A percentile compares a stretch with the other conserved stretches of the same genome.
Evolutionary conservation across 2,113 vertebrate genomes (phyloP).

Genomic region (Chascanopsetta lugubris): DNA sequence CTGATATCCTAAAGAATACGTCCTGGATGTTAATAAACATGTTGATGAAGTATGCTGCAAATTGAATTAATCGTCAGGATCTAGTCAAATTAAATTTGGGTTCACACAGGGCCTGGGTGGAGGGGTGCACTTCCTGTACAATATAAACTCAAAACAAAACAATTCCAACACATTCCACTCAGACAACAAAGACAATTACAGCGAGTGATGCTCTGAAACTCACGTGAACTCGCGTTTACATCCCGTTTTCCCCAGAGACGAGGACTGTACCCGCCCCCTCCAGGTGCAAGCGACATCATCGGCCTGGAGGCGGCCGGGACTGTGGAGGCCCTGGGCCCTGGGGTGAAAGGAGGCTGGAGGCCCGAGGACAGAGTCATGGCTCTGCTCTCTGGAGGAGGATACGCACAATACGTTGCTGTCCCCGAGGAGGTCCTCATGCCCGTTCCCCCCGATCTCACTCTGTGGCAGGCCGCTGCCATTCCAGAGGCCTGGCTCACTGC

Average conservation of each 20-base stretch:
- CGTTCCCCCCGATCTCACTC: slow-evolving; percentile 76
- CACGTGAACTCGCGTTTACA: too few relatives aligned
- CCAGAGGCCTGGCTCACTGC: slow-evolving; percentile 89
- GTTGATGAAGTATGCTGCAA: too few relatives aligned
- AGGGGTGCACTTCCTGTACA: too few relatives aligned
- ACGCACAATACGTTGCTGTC: slow-evolving; percentile 85
- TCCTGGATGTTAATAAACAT: too few relatives aligned
- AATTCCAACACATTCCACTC: neutral
- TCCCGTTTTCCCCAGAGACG: slow-evolving; percentile 74
- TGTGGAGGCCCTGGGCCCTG: slow-evolving; percentile 76
- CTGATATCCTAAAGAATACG: too few relatives aligned
- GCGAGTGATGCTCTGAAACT: too few relatives aligned
- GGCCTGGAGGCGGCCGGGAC: slow-evolving; percentile 86
- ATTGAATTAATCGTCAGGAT: too few relatives aligned
- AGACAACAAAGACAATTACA: neutral
- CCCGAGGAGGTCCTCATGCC: slow-evolving; percentile 83
- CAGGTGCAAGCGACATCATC: slow-evolving; percentile 85
- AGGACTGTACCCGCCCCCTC: slow-evolving; percentile 84
- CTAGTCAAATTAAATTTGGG: too few relatives aligned
- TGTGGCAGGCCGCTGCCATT: slow-evolving; percentile 85
- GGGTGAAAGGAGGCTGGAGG: slow-evolving; percentile 76
- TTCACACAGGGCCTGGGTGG: too few relatives aligned
- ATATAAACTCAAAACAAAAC: too few relatives aligned
- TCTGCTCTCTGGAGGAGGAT: slow-evolving; percentile 85
- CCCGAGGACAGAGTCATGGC: slow-evolving; percentile 83